Evolutionary conservation across 2,888 invertebrate species (phyloP), one percentile per base, ranked within the genome.

Genomic region (Crepidodera aurea): DNA sequence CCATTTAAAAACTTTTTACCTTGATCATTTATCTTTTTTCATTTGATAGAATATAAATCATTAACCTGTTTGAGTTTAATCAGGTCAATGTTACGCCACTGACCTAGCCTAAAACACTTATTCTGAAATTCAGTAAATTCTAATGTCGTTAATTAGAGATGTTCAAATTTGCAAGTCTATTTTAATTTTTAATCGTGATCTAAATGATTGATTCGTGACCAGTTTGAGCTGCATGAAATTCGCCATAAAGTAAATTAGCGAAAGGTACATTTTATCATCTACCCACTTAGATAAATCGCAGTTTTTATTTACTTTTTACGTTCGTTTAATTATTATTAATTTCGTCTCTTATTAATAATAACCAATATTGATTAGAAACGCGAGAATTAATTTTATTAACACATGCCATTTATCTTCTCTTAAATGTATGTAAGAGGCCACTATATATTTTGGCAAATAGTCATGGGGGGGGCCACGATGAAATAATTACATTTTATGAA

Each of bases 131-230:
- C 37, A 13, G 37, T 3, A 13, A 2, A 13, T 46, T 46, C 22
- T 22, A 25, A 25, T 46, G 27, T 13, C 8, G 25, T 4, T 46
- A 46, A 46, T 42, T 42, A 42, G 16, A n/a, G n/a, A n/a, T n/a
- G 42, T 42, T 42, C 19, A 19, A 51, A 51, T 32, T 51, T 37
- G 29, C 18, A 34, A 34, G 7, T 42, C 22, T 46, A 55, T 55
- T 55, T 29, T 10, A 42, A 44, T 44, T 55, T 55, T 55, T 32
- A n/a, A 32, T 15, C 42, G 32, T 7, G 25, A 46, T 46, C 27
- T 46, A 46, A 25, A 46, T 25, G 46, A 1, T 46, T 4, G 7
- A 25, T 22, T 46, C 46, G 46, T 46, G 46, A 46, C 46, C 1
- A 46, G 13, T 22, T 22, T 46, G 19, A 7, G 6, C 13, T n/a